These are phyloP conservation scores for Pocota personata DNA, from an alignment of 2,888 invertebrate genomes.

Conservation along the genomic window DNA sequence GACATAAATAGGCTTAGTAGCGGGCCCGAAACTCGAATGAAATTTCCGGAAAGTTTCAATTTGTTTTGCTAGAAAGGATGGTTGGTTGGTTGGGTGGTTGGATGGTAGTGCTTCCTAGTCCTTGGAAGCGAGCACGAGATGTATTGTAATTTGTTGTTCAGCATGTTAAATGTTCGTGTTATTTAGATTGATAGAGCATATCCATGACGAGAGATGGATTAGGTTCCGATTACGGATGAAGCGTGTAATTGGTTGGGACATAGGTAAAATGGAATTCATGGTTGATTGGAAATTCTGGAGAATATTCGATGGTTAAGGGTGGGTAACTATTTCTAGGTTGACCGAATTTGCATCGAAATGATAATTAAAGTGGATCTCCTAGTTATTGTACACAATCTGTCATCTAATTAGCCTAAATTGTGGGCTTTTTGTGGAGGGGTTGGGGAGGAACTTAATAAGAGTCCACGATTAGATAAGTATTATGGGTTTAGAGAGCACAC, in stretches of 20 bases:
- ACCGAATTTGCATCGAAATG: slow-evolving; percentile 7
- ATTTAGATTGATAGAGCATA: slow-evolving; percentile 52
- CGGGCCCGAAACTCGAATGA: slow-evolving; percentile 28
- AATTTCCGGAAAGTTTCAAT: slow-evolving; percentile 71
- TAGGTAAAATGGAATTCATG: slow-evolving; percentile 18
- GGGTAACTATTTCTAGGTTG: slow-evolving; percentile 11
- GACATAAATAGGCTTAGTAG: slow-evolving; percentile 67
- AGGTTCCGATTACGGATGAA: slow-evolving; percentile 55
- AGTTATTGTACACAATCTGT: neutral
- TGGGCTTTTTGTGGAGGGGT: neutral
- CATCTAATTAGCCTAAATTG: slow-evolving; percentile 14
- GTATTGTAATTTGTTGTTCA: slow-evolving; percentile 68
- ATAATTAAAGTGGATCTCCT: neutral
- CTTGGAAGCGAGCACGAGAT: slow-evolving; percentile 22
- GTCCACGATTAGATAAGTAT: too few relatives aligned
- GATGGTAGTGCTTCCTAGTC: neutral
- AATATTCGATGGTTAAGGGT: slow-evolving; percentile 10
- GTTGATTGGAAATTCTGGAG: slow-evolving; percentile 13
- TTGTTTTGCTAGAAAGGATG: slow-evolving; percentile 51
- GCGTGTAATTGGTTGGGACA: slow-evolving; percentile 64
- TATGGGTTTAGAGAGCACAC: too few relatives aligned
- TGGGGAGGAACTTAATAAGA: too few relatives aligned
- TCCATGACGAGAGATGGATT: slow-evolving; percentile 69
- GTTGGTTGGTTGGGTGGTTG: neutral
- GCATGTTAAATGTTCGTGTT: slow-evolving; percentile 63